Evolutionary conservation across 2,797 vertebrate species (phyloP).

Genomic region (Mormyrops attenuatus): DNA sequence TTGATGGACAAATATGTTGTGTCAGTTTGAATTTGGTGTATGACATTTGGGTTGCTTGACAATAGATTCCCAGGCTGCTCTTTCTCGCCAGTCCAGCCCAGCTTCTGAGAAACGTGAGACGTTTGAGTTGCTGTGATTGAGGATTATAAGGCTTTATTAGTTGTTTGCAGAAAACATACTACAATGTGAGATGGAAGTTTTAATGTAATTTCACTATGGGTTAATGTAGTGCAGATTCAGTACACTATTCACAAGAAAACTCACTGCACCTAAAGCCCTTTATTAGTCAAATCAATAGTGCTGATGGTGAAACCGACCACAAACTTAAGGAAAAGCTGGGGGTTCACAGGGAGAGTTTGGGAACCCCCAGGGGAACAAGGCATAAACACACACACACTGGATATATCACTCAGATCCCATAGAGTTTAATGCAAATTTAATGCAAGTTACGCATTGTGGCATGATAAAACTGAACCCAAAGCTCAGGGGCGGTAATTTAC

Average conservation of each 20-base stretch:
- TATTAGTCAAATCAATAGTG: background rate
- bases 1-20: background rate
- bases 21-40: no score
- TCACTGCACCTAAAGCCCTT: background rate
- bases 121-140: background rate
- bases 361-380: background rate
- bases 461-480: no score
- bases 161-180: background rate
- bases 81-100: no score
- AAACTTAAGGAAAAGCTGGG: background rate
- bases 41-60: no score
- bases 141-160: background rate
- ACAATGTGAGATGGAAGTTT: background rate
- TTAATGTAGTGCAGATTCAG: background rate
- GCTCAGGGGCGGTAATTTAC: no score
- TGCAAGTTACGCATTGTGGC: constrained; percentile 38
- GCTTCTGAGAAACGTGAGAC: constrained; percentile 11
- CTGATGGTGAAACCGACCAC: background rate
- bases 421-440: background rate
- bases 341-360: background rate
- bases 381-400: background rate
- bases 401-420: background rate
- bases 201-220: background rate
- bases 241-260: background rate
- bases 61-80: background rate